Evolutionary conservation across 2,113 vertebrate genomes (phyloP).

Genomic region (Cheirogaleus medius): DNA sequence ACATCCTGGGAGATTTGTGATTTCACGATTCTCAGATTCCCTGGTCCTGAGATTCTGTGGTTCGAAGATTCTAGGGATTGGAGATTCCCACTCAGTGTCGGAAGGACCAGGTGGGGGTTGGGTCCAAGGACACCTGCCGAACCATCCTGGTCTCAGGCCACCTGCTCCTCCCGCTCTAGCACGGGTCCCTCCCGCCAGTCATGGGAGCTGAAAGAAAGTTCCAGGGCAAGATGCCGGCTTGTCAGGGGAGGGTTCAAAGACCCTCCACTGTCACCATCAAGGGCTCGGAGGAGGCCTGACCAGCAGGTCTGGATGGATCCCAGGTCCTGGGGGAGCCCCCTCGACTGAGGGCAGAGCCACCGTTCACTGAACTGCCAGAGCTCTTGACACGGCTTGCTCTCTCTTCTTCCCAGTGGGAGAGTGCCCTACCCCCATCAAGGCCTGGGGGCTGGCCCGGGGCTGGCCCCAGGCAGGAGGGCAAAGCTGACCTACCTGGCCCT

Average conservation of each 20-base stretch:
- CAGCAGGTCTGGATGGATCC: not conserved
- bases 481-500: accelerated
- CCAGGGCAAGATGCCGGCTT: not conserved
- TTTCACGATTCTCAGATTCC: not conserved
- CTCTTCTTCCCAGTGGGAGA: not conserved
- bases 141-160: not conserved
- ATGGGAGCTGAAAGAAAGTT: accelerated
- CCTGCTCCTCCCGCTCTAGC: not conserved
- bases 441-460: not conserved
- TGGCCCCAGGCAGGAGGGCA: not conserved
- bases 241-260: not conserved
- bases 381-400: accelerated
- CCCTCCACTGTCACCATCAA: not conserved
- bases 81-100: not conserved
- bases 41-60: not conserved
- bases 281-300: not conserved
- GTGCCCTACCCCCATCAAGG: not conserved
- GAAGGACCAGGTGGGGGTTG: not conserved
- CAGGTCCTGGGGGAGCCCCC: not conserved
- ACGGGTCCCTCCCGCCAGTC: not conserved
- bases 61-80: not conserved
- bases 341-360: not conserved
- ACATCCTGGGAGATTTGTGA: not conserved
- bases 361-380: accelerated
- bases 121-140: not conserved